A percentile compares a stretch with the other conserved stretches of the same genome.
Conservation (phyloP, 2,113 vertebrate genomes). For the Cygnus atratus region DNA sequence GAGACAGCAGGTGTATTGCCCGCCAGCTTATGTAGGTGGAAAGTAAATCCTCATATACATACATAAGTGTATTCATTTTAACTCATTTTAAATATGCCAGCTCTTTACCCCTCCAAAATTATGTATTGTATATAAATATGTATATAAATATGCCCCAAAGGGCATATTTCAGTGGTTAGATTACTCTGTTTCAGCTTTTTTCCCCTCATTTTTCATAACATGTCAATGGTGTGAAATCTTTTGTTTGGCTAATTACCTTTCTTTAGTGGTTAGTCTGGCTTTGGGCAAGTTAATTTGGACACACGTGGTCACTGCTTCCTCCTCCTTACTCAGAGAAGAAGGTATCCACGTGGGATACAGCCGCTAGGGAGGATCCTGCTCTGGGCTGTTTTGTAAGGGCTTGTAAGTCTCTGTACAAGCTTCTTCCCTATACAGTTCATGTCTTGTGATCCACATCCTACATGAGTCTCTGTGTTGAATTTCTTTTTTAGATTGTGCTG, state of each 20-base stretch:
- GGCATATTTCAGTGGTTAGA: background rate
- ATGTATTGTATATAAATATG: too few relatives aligned
- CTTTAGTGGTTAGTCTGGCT: background rate
- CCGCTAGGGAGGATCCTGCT: background rate
- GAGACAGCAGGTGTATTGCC: background rate
- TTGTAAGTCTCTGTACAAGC: background rate
- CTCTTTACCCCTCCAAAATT: background rate
- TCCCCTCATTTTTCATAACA: background rate
- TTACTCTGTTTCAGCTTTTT: background rate
- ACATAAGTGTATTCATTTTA: background rate
- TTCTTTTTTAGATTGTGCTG: background rate
- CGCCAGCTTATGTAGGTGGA: background rate
- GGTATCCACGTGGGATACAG: background rate
- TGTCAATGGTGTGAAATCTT: background rate
- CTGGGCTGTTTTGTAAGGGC: background rate
- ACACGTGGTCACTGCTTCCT: background rate
- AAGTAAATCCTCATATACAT: background rate
- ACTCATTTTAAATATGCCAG: background rate
- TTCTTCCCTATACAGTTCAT: background rate
- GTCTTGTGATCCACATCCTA: rapidly evolving
- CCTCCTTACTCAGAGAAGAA: background rate
- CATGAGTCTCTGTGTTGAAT: background rate
- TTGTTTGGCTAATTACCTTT: background rate
- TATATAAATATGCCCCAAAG: too few relatives aligned
- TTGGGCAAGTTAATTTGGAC: background rate